These are phyloP conservation scores for Glyphotaelius pellucidus DNA, from an alignment of 2,888 invertebrate genomes.

Conservation along the genomic window DNA sequence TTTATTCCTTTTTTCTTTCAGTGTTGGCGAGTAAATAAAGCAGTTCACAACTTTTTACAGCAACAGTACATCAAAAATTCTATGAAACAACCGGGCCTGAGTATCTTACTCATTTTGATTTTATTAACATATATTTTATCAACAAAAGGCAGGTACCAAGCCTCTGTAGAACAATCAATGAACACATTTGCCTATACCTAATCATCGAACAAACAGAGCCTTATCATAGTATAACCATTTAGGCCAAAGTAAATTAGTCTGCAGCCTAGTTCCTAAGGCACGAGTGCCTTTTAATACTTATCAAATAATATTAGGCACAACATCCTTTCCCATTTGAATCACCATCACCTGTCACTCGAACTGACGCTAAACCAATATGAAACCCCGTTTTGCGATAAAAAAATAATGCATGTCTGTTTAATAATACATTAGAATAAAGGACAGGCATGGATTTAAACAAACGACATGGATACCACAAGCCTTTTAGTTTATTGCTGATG, in stretches of 20 bases:
- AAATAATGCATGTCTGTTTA: slow-evolving; percentile 7
- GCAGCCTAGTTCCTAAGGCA: not conserved
- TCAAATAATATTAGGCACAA: not conserved
- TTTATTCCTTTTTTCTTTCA: too few species aligned
- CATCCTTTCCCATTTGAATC: not conserved
- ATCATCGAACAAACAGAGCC: not conserved
- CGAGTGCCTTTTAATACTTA: not conserved
- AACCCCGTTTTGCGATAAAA: slow-evolving; percentile 2
- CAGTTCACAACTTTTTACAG: too few species aligned
- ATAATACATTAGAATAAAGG: not conserved
- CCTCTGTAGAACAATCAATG: not conserved
- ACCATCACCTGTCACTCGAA: slow-evolving; percentile 16
- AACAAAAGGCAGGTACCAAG: too few species aligned
- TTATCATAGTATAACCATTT: not conserved
- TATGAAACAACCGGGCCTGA: too few species aligned
- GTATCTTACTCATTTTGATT: too few species aligned
- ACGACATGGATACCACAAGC: not conserved
- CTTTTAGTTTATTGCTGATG: not conserved
- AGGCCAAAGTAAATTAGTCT: slow-evolving; percentile 4
- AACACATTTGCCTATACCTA: not conserved
- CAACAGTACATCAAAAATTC: too few species aligned
- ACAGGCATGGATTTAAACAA: not conserved
- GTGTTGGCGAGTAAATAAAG: too few species aligned
- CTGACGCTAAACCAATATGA: slow-evolving; percentile 23
- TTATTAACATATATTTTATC: too few species aligned